Evolutionary conservation across 2,113 vertebrate species (phyloP), one percentile per base, ranked within the genome.

Genomic region (Ammodytes marinus): DNA sequence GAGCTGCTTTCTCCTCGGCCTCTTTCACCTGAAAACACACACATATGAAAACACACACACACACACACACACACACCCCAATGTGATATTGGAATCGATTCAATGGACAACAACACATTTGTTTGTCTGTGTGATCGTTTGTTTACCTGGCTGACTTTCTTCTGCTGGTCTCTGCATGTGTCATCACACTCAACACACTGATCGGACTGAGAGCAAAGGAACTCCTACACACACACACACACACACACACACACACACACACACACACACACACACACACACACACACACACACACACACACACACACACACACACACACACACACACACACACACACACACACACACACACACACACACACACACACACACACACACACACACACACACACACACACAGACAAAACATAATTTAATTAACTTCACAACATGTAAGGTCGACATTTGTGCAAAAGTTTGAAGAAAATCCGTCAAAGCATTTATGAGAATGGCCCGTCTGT

Each of bases 1-100:
- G 80, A 57, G 92, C 95, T 8, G 96, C 97, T 92, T 87, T 96
- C 57, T 96, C 95, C 95, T 98, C 97, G 71, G 96, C 97, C 91
- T 97, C 97, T 92, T 97, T 97, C 70, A 97, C 84, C 98, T 99
- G 89, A 97, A 71, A 96, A 97, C 91, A 97, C 97, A 92, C 97
- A 97, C 69, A 97, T 85, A 98, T 99, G 89, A 39, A 82, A 35
- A 12, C 54, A 79, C 50, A 84, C 52, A 85, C 59, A 65, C 49
- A 80, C 46, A 68, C n/a, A 78, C 53, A 78, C 69, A 77, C 69
- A 82, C 79, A 82, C 64, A 74, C 79, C 72, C 35, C 53, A 42
- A 63, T 19, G 46, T 43, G 27, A 27, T 27, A 27, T 27, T 27
- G 27, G 27, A 27, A 27, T 46, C 61, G 47, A 6, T 6, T 42